Evolutionary conservation across 1,140 invertebrate species (phyloP), one percentile per base, ranked within the genome.

Genomic region (Solen grandis): DNA sequence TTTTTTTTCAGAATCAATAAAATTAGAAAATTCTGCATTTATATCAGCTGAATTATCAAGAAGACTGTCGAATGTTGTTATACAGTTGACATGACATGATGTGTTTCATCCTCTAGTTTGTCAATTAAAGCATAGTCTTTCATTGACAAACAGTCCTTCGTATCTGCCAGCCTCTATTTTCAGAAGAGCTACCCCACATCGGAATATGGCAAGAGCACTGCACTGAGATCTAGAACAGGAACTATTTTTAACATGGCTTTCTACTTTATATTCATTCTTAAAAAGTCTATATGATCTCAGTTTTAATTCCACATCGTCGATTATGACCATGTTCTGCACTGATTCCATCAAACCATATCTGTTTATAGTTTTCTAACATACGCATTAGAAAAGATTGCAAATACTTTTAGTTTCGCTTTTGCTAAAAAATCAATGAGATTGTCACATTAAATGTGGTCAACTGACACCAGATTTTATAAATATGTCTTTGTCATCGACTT

Each of bases 101-200:
- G 41, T 22, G 29, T 33, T 27, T 69, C 66, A 69, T 33, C 50
- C 33, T 69, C 66, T 0, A 69, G 25, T 69, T 54, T 25, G 22
- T 31, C 66, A 69, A 22, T 52, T 41, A 8, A 29, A 22, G 31
- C 22, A 52, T 2, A 52, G 8, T 54, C 66, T 27, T 22, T 68
- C 33, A n/a, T 68, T n/a, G 5, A 46, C 65, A 8, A 14, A 25
- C 50, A 68, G 8, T n/a, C 36, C 36, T 68, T 68, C 65, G 50
- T 68, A 68, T n/a, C 65, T n/a, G n/a, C 65, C 65, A 46, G 65
- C 50, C 33, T 69, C 46, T 52, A 69, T 69, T 1, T 50, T 22
- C 22, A 69, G 35, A 41, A 50, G 66, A 5, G 66, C 66, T 31
- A 68, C 65, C 22, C 65, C 65, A 46, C 36, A 68, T 1, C 65